A percentile compares a stretch with the other conserved stretches of the same genome.
Evolutionary conservation across 2,113 vertebrate species (phyloP).

Genomic region (Phodopus roborovskii): DNA sequence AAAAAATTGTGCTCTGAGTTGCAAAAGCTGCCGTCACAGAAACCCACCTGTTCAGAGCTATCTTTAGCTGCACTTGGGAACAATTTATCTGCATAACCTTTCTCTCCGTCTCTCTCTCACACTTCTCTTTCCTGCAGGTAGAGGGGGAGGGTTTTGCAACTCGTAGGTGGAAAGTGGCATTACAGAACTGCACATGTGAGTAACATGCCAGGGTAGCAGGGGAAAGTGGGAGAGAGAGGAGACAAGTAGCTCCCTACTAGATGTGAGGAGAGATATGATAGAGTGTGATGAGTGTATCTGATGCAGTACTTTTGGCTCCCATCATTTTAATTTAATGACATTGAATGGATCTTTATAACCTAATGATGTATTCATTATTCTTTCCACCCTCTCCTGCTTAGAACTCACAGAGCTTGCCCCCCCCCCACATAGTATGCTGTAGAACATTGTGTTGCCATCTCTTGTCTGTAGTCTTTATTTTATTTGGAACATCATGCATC

Average conservation of each 20-base stretch:
- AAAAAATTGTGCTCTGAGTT: constrained; percentile 58
- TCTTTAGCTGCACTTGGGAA: constrained; percentile 70
- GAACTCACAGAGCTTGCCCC: not conserved
- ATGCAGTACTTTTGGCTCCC: not conserved
- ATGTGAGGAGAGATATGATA: not conserved
- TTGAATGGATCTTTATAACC: not conserved
- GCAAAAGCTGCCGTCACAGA: not conserved
- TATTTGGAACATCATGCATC: not conserved
- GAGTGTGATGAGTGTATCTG: not conserved
- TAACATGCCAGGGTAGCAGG: not conserved
- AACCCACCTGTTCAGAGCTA: constrained; percentile 75
- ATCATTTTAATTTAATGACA: not conserved
- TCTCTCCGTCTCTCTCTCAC: constrained; percentile 52
- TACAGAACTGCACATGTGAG: not conserved
- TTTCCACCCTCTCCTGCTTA: not conserved
- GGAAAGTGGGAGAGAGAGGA: not conserved
- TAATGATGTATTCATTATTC: not conserved
- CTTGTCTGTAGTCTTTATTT: not conserved
- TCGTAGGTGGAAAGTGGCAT: constrained; percentile 10
- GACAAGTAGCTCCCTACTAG: not conserved
- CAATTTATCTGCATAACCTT: constrained; percentile 65
- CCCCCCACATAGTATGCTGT: not conserved
- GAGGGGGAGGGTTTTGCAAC: constrained; percentile 19
- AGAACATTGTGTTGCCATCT: too few relatives aligned
- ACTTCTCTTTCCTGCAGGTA: constrained; percentile 52